Percentiles rank a stretch among this genome's conserved stretches.
phyloP scores from a whole-genome alignment of 2,113 vertebrate species.

The Myodes glareolus region DNA sequence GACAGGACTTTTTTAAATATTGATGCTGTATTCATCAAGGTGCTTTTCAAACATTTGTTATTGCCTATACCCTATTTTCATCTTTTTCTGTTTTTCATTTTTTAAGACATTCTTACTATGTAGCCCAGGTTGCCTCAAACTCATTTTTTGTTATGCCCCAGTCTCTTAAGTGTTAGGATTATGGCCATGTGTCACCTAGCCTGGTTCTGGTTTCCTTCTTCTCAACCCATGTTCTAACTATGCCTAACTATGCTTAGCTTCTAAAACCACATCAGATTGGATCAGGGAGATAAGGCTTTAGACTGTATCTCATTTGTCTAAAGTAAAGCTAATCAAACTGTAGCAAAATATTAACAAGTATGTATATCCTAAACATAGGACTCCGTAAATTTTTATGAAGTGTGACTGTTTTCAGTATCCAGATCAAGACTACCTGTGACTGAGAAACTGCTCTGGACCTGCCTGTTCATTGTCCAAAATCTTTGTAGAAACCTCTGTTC shows the following conservation, averaged over 20 bases:
- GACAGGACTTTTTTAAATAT: background rate
- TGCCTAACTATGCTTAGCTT: background rate
- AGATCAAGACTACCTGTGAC: background rate
- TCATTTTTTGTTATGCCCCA: background rate
- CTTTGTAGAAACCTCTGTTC: background rate
- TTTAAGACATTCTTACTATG: background rate
- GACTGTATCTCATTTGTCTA: background rate
- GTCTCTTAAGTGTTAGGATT: background rate
- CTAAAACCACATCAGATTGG: background rate
- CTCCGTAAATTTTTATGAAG: background rate
- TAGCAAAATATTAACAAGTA: background rate
- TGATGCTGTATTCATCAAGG: background rate
- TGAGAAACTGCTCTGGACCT: background rate
- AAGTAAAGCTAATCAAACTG: constrained; percentile 11
- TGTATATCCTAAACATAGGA: background rate
- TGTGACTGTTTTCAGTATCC: background rate
- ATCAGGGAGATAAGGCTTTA: background rate
- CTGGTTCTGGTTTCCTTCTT: background rate
- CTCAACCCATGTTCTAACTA: background rate
- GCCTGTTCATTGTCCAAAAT: background rate
- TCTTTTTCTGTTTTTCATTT: background rate
- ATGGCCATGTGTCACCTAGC: too few species aligned
- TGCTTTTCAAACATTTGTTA: constrained; percentile 13
- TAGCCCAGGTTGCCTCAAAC: background rate
- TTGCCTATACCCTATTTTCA: background rate